Base-by-base conservation (phyloP, 2,888 invertebrate genomes). In the Nyleta sp. region DNA sequence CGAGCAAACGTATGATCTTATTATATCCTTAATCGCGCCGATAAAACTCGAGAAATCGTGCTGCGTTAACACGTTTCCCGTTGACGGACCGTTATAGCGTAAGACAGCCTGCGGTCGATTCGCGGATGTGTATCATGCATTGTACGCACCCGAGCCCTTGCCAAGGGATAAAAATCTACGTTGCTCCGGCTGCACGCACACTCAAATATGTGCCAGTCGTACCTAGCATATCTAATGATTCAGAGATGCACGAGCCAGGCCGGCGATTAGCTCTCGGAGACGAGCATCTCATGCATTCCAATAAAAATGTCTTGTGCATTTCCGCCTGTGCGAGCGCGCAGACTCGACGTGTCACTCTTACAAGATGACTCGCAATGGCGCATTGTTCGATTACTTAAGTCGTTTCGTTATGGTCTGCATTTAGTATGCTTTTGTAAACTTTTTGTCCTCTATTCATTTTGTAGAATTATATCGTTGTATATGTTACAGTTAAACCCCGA, bases 41-140 rank as follows among this genome's bases (percentile, higher is more conserved):
- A 82, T 81, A 82, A 80, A 80, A 78, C 80, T 81, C 80, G 73
- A 80, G 83, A 80, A 84, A 84, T 83, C 83, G 80, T 81, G 76
- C 74, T 46, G 44, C 44, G 44, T 20, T 20, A 20, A 22, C 44
- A 22, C 81, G 73, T 72, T 82, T 81, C 72, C 81, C 82, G 80
- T 81, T 82, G 82, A 84, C 79, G 80, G 82, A 85, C 86, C 86
- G 86, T 87, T 86, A 86, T 81, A 78, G 75, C 70, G 79, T 60
- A 73, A 78, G 78, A 70, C 72, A 55, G 70, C 76, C 81, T 77
- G 78, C 78, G 77, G 74, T 80, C 55, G 62, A 72, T 80, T 62
- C 75, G 50, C 78, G 78, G 57, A 64, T 68, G 64, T 70, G 60
- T 67, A 71, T 60, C 79, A 62, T 57, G 67, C 62, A 75, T 75